Evolutionary conservation across 2,113 vertebrate species (phyloP).

Genomic region (Amphilophus citrinellus): DNA sequence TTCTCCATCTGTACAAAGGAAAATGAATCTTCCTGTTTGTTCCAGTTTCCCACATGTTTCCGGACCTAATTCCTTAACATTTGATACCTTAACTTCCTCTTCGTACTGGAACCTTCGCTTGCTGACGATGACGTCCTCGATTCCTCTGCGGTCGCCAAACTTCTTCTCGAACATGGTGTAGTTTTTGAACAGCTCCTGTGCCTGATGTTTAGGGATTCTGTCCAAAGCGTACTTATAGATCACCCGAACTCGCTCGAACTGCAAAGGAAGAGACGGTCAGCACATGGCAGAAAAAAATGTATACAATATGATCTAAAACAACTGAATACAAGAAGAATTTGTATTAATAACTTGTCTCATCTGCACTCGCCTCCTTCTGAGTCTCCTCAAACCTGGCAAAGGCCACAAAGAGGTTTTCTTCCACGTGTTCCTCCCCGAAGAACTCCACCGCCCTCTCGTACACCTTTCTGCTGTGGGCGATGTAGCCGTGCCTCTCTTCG

Average conservation of each 20-base stretch:
- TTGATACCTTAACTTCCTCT: constrained; percentile 94
- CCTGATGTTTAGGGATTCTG: constrained; percentile 93
- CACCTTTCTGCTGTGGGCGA: constrained; percentile 90
- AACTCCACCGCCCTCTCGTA: constrained; percentile 95
- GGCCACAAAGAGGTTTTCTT: constrained; percentile 93
- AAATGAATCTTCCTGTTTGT: neutral
- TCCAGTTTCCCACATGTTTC: neutral
- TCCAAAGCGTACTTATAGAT: constrained; percentile 98
- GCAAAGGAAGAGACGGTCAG: neutral
- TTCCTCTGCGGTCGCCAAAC: constrained; percentile 95
- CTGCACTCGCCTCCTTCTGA: constrained; percentile 89
- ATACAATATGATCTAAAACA: neutral
- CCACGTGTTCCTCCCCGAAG: constrained; percentile 93
- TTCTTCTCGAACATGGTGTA: constrained; percentile 99
- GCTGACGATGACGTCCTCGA: constrained; percentile 98
- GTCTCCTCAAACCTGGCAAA: constrained; percentile 97
- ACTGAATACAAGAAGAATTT: neutral
- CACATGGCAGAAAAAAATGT: neutral
- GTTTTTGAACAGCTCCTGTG: constrained; percentile 97
- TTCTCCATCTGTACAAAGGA: neutral
- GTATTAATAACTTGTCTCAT: too few species aligned
- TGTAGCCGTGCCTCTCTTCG: constrained; percentile 95
- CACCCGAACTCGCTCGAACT: constrained; percentile 97
- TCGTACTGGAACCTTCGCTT: constrained; percentile 98
- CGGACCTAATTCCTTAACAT: rapidly evolving